Evolutionary conservation across 2,797 vertebrate genomes (phyloP), one percentile per base, ranked within the genome.

Genomic region (Coregonus suidteri): DNA sequence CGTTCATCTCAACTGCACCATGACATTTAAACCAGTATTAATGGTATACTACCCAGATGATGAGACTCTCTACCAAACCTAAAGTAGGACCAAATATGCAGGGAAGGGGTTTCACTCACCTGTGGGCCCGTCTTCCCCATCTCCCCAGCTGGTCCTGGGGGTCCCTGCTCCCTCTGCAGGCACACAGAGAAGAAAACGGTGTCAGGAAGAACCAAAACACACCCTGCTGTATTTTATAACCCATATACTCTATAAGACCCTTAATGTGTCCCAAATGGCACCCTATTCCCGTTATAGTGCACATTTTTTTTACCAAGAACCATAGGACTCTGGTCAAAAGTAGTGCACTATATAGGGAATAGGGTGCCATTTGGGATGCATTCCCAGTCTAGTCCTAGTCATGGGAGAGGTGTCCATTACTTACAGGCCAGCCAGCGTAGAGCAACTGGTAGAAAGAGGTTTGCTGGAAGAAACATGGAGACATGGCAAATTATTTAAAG

Each of bases 401-500:
- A 47, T 25, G 0, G 31, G 47, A 56, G 13, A 2, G 72, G 16
- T n/a, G 79, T 77, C 68, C 70, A 56, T 62, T 90, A 96, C 96
- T 96, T 94, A 97, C 96, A 90, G 96, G 96, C 96, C 96, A 98
- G 79, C 96, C 95, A 0, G 94, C 84, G 0, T 80, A 83, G 15
- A 98, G 93, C 18, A 97, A 87, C 86, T 98, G 97, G 92, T 95
- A 97, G 87, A 96, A 93, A 0, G 90, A 92, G 5, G 94, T 95
- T 92, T 95, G 95, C 97, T 97, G 80, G 1, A 74, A 62, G 30
- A 4, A 53, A 62, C 81, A 78, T 4, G 62, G n/a, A 51, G 73
- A 77, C 47, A 82, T 37, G 3, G 37, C n/a, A 14, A 11, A 73
- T 31, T 7, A 51, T 65, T n/a, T 53, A 14, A 47, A 59, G 31